Evolutionary conservation across 2,797 vertebrate genomes (phyloP), one percentile per base, ranked within the genome.

Genomic region (Channa striata): DNA sequence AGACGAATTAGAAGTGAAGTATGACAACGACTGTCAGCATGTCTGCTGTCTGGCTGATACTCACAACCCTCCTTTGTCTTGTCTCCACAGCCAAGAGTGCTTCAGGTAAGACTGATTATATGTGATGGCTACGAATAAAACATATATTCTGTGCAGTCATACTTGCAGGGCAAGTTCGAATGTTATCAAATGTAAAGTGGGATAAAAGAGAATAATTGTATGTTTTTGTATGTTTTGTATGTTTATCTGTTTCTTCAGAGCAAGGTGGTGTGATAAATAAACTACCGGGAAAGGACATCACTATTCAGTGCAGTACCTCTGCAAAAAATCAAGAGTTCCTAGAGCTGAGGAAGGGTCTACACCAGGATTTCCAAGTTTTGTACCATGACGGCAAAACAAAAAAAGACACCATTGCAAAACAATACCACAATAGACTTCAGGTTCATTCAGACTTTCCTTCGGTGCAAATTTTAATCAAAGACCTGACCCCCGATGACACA

Each of bases 361-460:
- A 0, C 0, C 1, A 65, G 1, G 16, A 80, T 6, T 5, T 16
- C 11, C 14, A 0, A 8, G 1, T 90, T 33, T 12, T 81, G 0
- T 1, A 0, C 36, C 33, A 0, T 12, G 0, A 12, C 0, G 6
- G 0, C 0, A 0, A 0, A 0, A 6, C 17, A 0, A 0, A 0
- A 0, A 57, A 30, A 37, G 0, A 0, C 0, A 56, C 0, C 0
- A 3, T 43, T 2, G 0, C 0, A 0, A 0, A 0, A 0, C 0
- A 16, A 1, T 62, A 77, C 1, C 0, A 0, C 0, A 0, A 0
- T 11, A 89, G 89, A 73, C 1, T 86, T n/a, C 16, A 66, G 17
- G 0, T 4, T 0, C 11, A 68, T 0, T 56, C 47, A 34, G 0
- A 0, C 0, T 11, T 57, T 6, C 49, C 68, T 1, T 43, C 36